Percentiles rank a stretch among this genome's conserved stretches.
phyloP scores from a whole-genome alignment of 2,797 vertebrate species.

The Geotrypetes seraphini region DNA sequence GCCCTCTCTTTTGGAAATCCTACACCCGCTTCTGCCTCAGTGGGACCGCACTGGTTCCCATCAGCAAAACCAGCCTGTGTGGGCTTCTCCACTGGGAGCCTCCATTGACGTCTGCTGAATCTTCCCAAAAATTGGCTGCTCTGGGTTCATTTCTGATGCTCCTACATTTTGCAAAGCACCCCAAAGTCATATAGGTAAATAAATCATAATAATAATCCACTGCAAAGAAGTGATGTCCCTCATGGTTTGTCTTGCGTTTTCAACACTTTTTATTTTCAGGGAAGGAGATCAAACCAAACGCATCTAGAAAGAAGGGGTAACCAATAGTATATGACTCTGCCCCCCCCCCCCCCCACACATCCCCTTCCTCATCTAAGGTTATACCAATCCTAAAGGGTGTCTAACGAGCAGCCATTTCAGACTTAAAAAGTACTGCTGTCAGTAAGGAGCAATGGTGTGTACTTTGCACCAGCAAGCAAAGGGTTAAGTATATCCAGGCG shows the following conservation, averaged over 20 bases:
- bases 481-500: too few species aligned
- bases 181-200: too few species aligned
- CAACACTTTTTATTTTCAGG: conserved; percentile 5
- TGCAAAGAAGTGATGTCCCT: neutral
- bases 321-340: too few species aligned
- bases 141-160: too few species aligned
- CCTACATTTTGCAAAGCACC: too few species aligned
- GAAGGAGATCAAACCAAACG: too few species aligned
- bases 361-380: too few species aligned
- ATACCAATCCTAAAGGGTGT: conserved; percentile 2
- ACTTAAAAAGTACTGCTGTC: neutral
- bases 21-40: conserved; percentile 13
- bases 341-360: too few species aligned
- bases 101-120: too few species aligned
- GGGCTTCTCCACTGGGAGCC: conserved; percentile 11
- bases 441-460: neutral
- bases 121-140: too few species aligned
- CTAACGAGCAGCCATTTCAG: neutral
- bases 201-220: too few species aligned
- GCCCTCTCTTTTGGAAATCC: conserved; percentile 16
- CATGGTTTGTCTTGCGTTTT: neutral
- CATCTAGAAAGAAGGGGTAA: too few species aligned
- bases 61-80: conserved; percentile 7
- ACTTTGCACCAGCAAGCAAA: conserved; percentile 12
- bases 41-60: conserved; percentile 16